A percentile compares a stretch with the other conserved stretches of the same genome.
These are phyloP conservation scores for Polymixis flavicincta DNA, from an alignment of 2,888 invertebrate species.

Conservation along the genomic window DNA sequence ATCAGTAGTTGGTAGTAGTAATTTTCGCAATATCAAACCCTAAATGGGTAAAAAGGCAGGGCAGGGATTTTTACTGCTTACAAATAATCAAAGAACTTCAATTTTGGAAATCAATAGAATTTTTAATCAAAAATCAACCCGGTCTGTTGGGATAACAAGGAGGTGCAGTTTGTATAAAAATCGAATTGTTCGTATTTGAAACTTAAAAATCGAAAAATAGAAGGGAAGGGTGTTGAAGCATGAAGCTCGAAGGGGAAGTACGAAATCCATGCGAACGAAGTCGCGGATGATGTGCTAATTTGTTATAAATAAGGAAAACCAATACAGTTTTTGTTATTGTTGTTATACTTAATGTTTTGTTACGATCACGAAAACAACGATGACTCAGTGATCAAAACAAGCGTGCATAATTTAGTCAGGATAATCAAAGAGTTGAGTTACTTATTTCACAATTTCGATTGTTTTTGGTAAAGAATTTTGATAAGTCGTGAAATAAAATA, in stretches of 20 bases:
- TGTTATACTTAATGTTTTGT: background rate
- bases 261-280: background rate
- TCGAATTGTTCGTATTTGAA: background rate
- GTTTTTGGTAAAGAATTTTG: background rate
- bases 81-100: background rate
- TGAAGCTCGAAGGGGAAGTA: background rate
- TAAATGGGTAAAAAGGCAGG: background rate
- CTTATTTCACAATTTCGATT: background rate
- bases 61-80: background rate
- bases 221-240: too few relatives aligned
- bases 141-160: too few relatives aligned
- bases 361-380: background rate
- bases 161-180: background rate
- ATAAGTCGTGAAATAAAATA: conserved; percentile 24
- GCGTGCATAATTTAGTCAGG: background rate
- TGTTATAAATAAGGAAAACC: conserved; percentile 4
- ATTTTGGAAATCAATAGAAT: background rate
- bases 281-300: background rate
- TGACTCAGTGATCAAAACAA: background rate
- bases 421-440: background rate
- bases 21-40: background rate
- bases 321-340: background rate
- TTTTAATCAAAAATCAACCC: background rate
- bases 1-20: too few relatives aligned
- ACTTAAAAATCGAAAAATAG: too few relatives aligned